Evolutionary conservation across 2,113 vertebrate species (phyloP).

Genomic region (Chascanopsetta lugubris): DNA sequence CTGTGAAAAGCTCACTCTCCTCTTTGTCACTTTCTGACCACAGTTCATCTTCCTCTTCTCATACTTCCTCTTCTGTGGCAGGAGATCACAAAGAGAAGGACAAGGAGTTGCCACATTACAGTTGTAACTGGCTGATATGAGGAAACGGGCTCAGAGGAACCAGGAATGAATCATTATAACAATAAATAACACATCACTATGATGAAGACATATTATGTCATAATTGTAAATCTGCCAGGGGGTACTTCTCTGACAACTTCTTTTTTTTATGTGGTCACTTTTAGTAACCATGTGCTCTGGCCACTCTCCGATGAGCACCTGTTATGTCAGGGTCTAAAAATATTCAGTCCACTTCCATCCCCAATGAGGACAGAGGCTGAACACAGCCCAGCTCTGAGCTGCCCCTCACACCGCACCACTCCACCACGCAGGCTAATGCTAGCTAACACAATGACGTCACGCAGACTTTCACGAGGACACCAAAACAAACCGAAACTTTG

Average conservation of each 20-base stretch:
- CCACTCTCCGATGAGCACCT: conserved; percentile 52
- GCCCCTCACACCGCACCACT: not conserved
- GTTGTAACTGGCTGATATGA: not conserved
- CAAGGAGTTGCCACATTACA: not conserved
- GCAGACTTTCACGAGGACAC: not conserved
- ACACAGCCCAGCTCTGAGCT: not conserved
- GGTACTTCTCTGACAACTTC: too few species aligned
- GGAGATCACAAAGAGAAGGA: not conserved
- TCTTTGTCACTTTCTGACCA: conserved; percentile 53
- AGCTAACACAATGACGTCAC: not conserved
- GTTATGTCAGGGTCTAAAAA: conserved; percentile 74
- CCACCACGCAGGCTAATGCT: not conserved
- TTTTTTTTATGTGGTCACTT: not conserved
- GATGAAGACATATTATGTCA: too few species aligned
- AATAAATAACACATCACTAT: too few species aligned
- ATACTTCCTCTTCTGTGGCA: conserved; percentile 58
- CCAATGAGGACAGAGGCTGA: not conserved
- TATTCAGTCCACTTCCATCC: conserved; percentile 23
- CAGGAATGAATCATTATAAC: too few species aligned
- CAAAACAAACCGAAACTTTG: not conserved
- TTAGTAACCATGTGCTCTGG: conserved; percentile 10
- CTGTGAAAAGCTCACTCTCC: conserved; percentile 20
- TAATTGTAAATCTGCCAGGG: too few species aligned
- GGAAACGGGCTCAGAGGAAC: not conserved
- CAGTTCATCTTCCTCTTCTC: conserved; percentile 62